Percentiles rank a stretch among this genome's conserved stretches.
phyloP scores from a whole-genome alignment of 2,888 invertebrate genomes.

The Athalia rosae region DNA sequence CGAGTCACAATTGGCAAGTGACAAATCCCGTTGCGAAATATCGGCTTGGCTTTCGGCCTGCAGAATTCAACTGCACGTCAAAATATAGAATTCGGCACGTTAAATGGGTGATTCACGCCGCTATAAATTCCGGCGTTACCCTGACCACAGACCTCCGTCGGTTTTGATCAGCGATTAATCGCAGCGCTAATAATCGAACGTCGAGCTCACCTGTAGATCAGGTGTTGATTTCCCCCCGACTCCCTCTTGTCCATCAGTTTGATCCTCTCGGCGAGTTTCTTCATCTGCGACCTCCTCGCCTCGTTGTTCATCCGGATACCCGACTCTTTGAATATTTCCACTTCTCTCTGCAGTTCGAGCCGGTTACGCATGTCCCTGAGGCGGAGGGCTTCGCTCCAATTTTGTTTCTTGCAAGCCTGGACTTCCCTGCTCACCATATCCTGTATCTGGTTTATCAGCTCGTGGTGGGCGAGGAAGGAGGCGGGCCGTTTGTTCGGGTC shows the following conservation, averaged over 20 bases:
- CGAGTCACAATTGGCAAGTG: constrained; percentile 31
- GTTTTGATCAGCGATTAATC: no score
- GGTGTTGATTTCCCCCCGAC: constrained; percentile 1
- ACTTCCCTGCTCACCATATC: constrained; percentile 63
- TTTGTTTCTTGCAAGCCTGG: constrained; percentile 62
- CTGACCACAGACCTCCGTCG: not conserved
- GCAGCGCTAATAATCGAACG: no score
- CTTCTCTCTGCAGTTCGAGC: constrained; percentile 64
- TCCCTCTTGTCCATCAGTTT: constrained; percentile 58
- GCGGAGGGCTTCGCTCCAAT: constrained; percentile 68
- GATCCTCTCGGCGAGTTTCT: constrained; percentile 59
- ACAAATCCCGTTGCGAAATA: constrained; percentile 42
- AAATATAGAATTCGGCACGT: constrained; percentile 17
- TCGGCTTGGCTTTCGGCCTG: constrained; percentile 38
- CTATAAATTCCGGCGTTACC: constrained; percentile 37
- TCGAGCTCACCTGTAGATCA: constrained; percentile 59
- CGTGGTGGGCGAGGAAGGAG: constrained; percentile 59
- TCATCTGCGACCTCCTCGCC: constrained; percentile 56
- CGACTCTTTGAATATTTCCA: constrained; percentile 60
- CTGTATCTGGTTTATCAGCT: constrained; percentile 62
- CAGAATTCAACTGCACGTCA: not conserved
- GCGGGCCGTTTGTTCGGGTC: constrained; percentile 19
- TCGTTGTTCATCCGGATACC: constrained; percentile 61
- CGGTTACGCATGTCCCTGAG: constrained; percentile 67
- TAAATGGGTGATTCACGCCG: constrained; percentile 32